Evolutionary conservation across 37 sponge, comb jelly and placozoan species (phyloP), one percentile per base, ranked within the genome.

Genomic region (Geodia barretti): DNA sequence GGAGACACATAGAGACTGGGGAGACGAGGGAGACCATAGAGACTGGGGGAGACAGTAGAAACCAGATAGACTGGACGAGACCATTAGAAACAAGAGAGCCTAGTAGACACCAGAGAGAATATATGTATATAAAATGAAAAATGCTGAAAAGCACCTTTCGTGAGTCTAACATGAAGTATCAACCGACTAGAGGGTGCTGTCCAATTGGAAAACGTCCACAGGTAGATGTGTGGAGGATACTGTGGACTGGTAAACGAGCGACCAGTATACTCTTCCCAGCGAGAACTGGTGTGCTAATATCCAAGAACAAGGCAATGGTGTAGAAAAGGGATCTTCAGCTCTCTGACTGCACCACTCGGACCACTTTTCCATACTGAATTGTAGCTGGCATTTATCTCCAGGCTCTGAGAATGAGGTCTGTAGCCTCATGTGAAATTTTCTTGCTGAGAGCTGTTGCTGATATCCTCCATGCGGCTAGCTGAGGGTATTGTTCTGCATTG

Each of bases 291-390:
- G 31, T 37, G 42, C 29, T 40, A 78, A 33, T 64, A 78, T 24
- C 1, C 41, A 3, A 78, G 41, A 4, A 78, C 4, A 5, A 33
- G 14, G 2, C 54, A 47, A 47, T 47, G 54, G 54, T 47, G 54
- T 14, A 7, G 54, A 47, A 47, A 47, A 47, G 54, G 11, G 54
- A 47, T 14, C 14, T 47, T 47, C 54, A 47, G 54, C 54, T 47
- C 54, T 47, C 7, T 14, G 7, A 14, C 14, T 47, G 14, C 54
- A 47, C 54, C 54, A 47, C 28, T 14, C 60, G 9, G 35, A 28
- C 63, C 82, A 81, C 2, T 60, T 70, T 25, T 72, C 81, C 82
- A 81, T 8, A 25, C 82, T 17, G 62, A 71, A 39, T 81, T 32
- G 36, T 80, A 71, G 26, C 65, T 68, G 26, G 70, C 29, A 24